Percentiles rank a stretch among this genome's conserved stretches.
These are phyloP conservation scores for Anarsia innoxiella DNA, from an alignment of 2,888 invertebrate species.

Conservation along the genomic window DNA sequence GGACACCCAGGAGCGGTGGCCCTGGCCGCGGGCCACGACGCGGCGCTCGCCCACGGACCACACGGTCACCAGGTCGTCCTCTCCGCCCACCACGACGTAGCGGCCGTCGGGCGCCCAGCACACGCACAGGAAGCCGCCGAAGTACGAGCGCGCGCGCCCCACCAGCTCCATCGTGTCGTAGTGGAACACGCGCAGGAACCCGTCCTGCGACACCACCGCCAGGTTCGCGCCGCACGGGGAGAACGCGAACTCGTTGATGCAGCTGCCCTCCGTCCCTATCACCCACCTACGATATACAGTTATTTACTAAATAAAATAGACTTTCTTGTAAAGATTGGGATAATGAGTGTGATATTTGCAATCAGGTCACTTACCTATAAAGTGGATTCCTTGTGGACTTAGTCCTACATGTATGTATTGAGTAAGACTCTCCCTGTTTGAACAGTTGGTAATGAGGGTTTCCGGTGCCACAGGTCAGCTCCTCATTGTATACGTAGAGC, in stretches of 20 bases:
- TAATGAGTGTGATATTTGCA: no score
- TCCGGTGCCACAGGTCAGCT: slow-evolving; percentile 89
- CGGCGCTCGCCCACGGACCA: slow-evolving; percentile 95
- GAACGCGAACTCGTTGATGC: slow-evolving; percentile 97
- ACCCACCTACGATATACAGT: slow-evolving; percentile 83
- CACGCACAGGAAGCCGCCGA: slow-evolving; percentile 97
- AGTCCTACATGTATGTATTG: slow-evolving; percentile 96
- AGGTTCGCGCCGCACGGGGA: slow-evolving; percentile 95
- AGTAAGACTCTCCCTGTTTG: slow-evolving; percentile 95
- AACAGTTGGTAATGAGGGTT: slow-evolving; percentile 96
- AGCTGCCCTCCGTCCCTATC: slow-evolving; percentile 85
- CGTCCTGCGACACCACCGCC: slow-evolving; percentile 96
- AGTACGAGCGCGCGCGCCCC: slow-evolving; percentile 96
- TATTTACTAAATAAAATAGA: no score
- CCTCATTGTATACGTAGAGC: slow-evolving; percentile 98
- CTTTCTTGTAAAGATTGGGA: no score
- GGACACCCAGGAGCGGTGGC: slow-evolving; percentile 98
- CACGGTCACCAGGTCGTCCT: slow-evolving; percentile 98
- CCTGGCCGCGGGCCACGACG: slow-evolving; percentile 98
- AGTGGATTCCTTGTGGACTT: slow-evolving; percentile 97
- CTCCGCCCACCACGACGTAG: slow-evolving; percentile 97
- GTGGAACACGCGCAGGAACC: slow-evolving; percentile 95
- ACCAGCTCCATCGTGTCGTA: slow-evolving; percentile 98
- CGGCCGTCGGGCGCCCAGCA: slow-evolving; percentile 98
- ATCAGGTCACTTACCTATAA: slow-evolving; percentile 38